These are phyloP conservation scores for Picus viridis DNA, from an alignment of 2,797 vertebrate genomes.

Conservation along the genomic window DNA sequence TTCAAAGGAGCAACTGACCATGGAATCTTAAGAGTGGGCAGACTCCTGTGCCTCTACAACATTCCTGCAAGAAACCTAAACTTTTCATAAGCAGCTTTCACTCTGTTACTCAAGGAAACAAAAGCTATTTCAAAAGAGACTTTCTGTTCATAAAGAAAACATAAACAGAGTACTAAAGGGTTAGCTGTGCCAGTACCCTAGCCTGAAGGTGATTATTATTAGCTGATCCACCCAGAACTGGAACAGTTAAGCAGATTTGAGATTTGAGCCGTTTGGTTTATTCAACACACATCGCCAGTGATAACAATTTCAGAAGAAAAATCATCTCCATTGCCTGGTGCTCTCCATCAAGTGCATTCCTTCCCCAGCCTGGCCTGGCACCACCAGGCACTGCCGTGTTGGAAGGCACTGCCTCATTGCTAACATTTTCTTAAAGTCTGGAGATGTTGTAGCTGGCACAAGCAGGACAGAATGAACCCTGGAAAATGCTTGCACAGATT, in stretches of 20 bases:
- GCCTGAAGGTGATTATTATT: neutral
- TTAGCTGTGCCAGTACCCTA: neutral
- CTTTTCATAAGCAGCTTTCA: neutral
- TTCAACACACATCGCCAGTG: neutral
- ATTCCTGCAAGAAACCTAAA: neutral
- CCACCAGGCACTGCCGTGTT: neutral
- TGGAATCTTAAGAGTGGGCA: neutral
- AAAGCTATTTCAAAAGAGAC: neutral
- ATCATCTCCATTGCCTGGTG: neutral
- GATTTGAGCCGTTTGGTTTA: neutral
- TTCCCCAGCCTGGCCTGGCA: neutral
- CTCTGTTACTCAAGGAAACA: neutral
- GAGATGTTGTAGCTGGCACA: neutral
- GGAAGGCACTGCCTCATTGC: neutral
- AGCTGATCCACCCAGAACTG: neutral
- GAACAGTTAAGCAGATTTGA: neutral
- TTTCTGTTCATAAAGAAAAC: neutral
- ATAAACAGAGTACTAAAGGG: neutral
- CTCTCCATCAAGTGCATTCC: neutral
- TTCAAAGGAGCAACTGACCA: neutral
- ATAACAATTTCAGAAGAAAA: constrained; percentile 9
- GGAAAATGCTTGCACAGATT: constrained; percentile 15
- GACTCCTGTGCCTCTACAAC: neutral
- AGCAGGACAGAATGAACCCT: neutral
- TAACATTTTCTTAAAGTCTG: neutral